Conservation (phyloP, 2,797 vertebrate species). For the Momotus momota region DNA sequence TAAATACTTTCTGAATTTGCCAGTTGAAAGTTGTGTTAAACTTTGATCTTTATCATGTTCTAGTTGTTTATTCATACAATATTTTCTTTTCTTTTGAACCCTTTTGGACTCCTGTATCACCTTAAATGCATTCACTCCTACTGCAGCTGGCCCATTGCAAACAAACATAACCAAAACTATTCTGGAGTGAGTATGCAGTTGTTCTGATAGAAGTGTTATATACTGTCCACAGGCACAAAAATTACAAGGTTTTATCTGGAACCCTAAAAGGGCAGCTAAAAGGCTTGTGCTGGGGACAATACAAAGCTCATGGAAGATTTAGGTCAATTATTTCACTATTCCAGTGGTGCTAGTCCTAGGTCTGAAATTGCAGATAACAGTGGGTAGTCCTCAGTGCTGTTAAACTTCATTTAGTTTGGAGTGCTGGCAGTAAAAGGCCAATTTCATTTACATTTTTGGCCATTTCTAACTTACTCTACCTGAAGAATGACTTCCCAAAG, state of each 20-base stretch:
- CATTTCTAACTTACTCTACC: background rate
- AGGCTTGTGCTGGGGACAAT: background rate
- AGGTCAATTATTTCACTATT: slow-evolving; percentile 13
- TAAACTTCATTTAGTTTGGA: slow-evolving; percentile 26
- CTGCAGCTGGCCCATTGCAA: background rate
- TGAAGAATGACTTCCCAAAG: slow-evolving; percentile 37
- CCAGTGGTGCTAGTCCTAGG: background rate
- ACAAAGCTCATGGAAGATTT: background rate
- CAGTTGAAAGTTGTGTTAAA: background rate
- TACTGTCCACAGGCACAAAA: background rate
- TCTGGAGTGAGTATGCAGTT: background rate
- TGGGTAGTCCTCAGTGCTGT: background rate
- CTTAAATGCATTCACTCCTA: background rate
- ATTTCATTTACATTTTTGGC: slow-evolving; percentile 48
- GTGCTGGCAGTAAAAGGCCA: background rate
- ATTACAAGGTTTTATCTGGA: background rate
- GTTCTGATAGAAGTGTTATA: background rate
- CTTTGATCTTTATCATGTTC: background rate
- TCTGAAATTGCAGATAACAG: slow-evolving; percentile 3
- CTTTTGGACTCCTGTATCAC: background rate
- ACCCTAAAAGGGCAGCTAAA: background rate
- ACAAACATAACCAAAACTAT: background rate
- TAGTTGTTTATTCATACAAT: background rate
- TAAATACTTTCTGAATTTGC: background rate
- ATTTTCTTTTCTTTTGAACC: background rate